Evolutionary conservation across 2,797 vertebrate species (phyloP), one percentile per base, ranked within the genome.

Genomic region (Sebastes glaucus): DNA sequence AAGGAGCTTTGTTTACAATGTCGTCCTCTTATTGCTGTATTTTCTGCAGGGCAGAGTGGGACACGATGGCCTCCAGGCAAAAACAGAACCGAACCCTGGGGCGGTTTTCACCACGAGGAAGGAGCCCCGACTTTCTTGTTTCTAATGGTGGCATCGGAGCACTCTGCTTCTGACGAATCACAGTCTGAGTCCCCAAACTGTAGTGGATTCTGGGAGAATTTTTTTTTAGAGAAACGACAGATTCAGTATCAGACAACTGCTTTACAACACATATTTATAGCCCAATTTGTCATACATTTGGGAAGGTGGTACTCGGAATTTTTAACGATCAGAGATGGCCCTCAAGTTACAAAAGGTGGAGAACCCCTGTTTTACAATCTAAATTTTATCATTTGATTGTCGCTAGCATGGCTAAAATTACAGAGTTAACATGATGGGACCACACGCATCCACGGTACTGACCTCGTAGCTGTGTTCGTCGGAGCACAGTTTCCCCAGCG

Each of bases 391-490:
- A 23, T 49, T 8, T 33, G 2, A 70, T 27, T 2, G 6, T 25
- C 0, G 0, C 2, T 25, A 1, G 52, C 30, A 0, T 18, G 30
- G 30, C 52, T 35, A 25, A 20, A 20, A 71, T 9, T 4, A 42
- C 25, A 42, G 55, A 13, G 52, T 18, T 20, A 30, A 53, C 65
- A 22, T 1, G 16, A 49, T 28, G 27, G 7, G 10, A 64, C 13
- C 49, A 6, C 66, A 30, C 42, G 52, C 20, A 20, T 28, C 25
- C 38, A 3, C 65, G 18, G 11, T 6, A 71, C 96, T 92, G 63
- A 99, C 99, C 97, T 99, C 97, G 6, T 97, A 98, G 94, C 97
- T 96, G 86, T 97, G 97, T 64, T 99, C 98, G 20, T 99, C 98
- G 0, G 95, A 92, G 83, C 98, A 99, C 78, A 99, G 96, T 88